phyloP scores from a whole-genome alignment of 2,888 invertebrate species.

The Gortyna flavago region DNA sequence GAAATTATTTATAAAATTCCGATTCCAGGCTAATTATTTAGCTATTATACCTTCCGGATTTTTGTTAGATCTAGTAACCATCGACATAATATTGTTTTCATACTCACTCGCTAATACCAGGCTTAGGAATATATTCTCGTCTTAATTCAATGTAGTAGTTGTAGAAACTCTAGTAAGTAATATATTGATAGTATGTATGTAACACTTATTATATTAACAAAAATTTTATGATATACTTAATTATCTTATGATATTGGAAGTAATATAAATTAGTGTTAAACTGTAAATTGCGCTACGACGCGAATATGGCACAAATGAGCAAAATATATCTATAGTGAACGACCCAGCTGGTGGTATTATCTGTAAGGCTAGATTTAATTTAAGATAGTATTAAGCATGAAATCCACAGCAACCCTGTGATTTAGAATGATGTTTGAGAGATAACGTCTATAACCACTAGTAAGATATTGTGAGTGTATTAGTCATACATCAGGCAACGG shows the following conservation, averaged over 20 bases:
- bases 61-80: neutral
- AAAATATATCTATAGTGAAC: neutral
- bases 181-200: neutral
- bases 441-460: slow-evolving; percentile 5
- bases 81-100: neutral
- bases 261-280: neutral
- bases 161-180: neutral
- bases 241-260: slow-evolving; percentile 28
- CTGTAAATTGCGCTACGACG: neutral
- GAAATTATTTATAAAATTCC: neutral
- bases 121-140: neutral
- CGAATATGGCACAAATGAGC: neutral
- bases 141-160: neutral
- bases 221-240: neutral
- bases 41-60: neutral
- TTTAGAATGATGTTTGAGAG: slow-evolving; percentile 1
- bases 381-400: slow-evolving; percentile 4
- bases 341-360: slow-evolving; percentile 21
- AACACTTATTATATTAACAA: neutral
- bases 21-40: neutral
- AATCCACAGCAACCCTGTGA: slow-evolving; percentile 17
- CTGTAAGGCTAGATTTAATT: neutral
- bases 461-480: neutral
- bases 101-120: neutral
- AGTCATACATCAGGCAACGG: slow-evolving; percentile 9